These are phyloP conservation scores for Xenentodon cancila DNA, from an alignment of 2,797 vertebrate species.

Conservation along the genomic window DNA sequence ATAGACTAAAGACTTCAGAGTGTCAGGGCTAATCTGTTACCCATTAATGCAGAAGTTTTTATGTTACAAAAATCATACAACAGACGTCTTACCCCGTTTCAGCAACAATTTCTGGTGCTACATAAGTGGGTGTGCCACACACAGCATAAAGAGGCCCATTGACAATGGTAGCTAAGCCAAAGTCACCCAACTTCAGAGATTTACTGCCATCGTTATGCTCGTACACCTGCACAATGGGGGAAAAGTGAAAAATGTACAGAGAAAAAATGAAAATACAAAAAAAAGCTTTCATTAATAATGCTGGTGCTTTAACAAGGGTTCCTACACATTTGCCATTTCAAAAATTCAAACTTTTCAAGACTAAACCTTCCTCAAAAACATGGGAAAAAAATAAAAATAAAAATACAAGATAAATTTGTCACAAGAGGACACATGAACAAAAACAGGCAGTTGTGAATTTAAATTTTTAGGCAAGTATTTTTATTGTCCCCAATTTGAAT, in stretches of 20 bases:
- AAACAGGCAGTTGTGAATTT: too few species aligned
- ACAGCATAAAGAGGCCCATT: conserved; percentile 94
- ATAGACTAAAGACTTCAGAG: neutral
- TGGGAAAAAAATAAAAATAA: too few species aligned
- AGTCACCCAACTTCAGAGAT: conserved; percentile 95
- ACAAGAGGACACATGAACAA: too few species aligned
- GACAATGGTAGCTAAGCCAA: conserved; percentile 93
- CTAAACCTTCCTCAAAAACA: too few species aligned
- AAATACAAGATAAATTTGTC: too few species aligned
- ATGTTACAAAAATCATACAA: neutral
- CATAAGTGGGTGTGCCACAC: conserved; percentile 97
- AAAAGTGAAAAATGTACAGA: neutral
- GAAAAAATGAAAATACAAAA: neutral
- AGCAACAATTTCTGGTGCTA: conserved; percentile 96
- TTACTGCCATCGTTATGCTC: conserved; percentile 95
- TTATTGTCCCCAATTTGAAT: too few species aligned
- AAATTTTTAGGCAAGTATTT: too few species aligned
- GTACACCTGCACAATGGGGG: conserved; percentile 84
- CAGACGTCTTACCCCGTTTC: conserved; percentile 89
- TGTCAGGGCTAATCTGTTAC: neutral
- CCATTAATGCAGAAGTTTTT: neutral
- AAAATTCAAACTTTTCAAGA: too few species aligned
- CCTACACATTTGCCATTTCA: too few species aligned
- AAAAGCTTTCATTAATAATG: too few species aligned
- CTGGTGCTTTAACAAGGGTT: too few species aligned